Conservation (phyloP, 2,797 vertebrate genomes). For the Knipowitschia caucasica region DNA sequence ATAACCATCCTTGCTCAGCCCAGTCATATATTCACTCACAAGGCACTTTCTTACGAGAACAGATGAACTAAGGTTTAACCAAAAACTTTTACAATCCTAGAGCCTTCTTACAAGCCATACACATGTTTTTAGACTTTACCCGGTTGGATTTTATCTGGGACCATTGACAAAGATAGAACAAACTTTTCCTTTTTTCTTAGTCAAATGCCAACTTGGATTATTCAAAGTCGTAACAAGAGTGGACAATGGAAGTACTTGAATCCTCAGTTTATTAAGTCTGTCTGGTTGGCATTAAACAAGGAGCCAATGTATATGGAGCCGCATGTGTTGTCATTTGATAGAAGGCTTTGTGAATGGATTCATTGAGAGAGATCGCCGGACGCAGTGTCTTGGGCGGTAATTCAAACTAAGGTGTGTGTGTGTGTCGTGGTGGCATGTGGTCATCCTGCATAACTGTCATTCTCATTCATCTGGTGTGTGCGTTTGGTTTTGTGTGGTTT, state of each 20-base stretch:
- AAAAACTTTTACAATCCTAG: too few relatives aligned
- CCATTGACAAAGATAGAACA: too few relatives aligned
- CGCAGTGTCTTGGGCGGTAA: constrained; percentile 3
- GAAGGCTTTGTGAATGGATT: constrained; percentile 2
- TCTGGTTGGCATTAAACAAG: not conserved
- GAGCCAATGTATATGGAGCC: constrained; percentile 19
- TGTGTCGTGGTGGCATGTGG: constrained; percentile 29
- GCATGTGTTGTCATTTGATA: constrained; percentile 35
- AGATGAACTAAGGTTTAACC: too few relatives aligned
- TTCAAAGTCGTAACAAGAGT: not conserved
- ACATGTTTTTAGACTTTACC: too few relatives aligned
- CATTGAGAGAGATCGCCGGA: constrained; percentile 22
- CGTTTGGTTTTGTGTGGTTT: constrained; percentile 35
- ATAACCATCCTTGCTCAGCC: too few relatives aligned
- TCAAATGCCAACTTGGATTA: too few relatives aligned
- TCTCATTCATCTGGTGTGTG: constrained; percentile 36
- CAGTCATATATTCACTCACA: too few relatives aligned
- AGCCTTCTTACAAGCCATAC: too few relatives aligned
- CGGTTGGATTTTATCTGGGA: too few relatives aligned
- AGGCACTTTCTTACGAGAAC: too few relatives aligned
- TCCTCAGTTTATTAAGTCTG: not conserved
- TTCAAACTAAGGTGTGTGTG: constrained; percentile 15
- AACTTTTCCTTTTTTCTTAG: too few relatives aligned
- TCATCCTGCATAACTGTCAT: constrained; percentile 10
- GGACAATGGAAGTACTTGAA: not conserved